phyloP scores from a whole-genome alignment of 2,888 invertebrate species.

The Dorcus hopei region DNA sequence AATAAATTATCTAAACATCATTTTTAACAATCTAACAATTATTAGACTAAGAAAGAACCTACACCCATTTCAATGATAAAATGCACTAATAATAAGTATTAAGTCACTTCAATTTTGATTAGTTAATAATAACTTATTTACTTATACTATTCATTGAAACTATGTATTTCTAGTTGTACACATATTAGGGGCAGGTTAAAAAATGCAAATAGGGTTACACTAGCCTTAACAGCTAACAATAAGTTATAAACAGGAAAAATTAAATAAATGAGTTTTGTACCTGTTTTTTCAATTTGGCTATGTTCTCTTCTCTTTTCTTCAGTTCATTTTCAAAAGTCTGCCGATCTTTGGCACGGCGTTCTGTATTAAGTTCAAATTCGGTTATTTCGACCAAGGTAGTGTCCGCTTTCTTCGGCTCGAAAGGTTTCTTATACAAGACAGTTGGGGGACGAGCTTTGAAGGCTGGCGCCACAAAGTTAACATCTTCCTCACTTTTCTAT shows the following conservation, averaged over 20 bases:
- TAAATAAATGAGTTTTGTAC: conserved; percentile 4
- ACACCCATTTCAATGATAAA: too few relatives aligned
- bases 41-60: too few relatives aligned
- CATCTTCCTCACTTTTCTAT: conserved; percentile 44
- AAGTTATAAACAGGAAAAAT: not conserved
- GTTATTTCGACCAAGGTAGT: conserved; percentile 49
- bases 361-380: conserved; percentile 63
- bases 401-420: conserved; percentile 57
- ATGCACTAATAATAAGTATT: too few relatives aligned
- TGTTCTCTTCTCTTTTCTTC: conserved; percentile 56
- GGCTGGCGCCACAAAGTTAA: conserved; percentile 26
- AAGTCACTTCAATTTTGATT: too few relatives aligned
- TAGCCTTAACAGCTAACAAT: too few relatives aligned
- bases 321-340: conserved; percentile 58
- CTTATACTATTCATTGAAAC: too few relatives aligned
- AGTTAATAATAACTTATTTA: too few relatives aligned
- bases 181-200: too few relatives aligned
- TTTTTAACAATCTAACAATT: too few relatives aligned
- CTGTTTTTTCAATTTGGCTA: conserved; percentile 44
- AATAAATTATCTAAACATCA: too few relatives aligned
- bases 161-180: too few relatives aligned
- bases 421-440: conserved; percentile 64
- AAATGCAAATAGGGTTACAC: too few relatives aligned
- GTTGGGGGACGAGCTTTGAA: conserved; percentile 64
- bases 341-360: conserved; percentile 61